Conservation (phyloP, 1,140 invertebrate species). For the Atta cephalotes region DNA sequence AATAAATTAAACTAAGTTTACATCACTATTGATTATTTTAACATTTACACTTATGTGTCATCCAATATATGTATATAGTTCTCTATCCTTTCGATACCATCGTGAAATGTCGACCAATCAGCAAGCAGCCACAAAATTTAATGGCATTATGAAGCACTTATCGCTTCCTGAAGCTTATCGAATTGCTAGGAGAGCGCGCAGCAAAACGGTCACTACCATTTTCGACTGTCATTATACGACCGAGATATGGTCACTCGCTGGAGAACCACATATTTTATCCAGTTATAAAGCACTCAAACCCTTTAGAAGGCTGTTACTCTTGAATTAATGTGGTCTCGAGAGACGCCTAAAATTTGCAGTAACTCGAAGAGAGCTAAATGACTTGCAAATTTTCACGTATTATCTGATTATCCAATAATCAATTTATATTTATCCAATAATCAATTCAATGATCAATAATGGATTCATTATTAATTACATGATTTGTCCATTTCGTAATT, state of each 20-base stretch:
- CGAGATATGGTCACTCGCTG: constrained; percentile 55
- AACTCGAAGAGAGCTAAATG: constrained; percentile 19
- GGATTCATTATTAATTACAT: constrained; percentile 36
- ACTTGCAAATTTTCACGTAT: constrained; percentile 14
- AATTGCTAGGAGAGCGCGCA: constrained; percentile 25
- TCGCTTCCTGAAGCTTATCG: constrained; percentile 48
- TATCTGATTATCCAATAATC: neutral
- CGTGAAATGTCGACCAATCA: constrained; percentile 44
- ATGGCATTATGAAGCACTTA: constrained; percentile 69
- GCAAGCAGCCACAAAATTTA: constrained; percentile 58
- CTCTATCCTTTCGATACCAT: constrained; percentile 19
- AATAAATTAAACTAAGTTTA: neutral
- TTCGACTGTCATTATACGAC: constrained; percentile 44
- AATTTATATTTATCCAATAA: neutral
- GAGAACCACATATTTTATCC: constrained; percentile 65
- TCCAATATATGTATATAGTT: neutral
- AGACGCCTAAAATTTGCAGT: neutral
- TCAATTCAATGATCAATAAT: constrained; percentile 5
- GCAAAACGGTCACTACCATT: constrained; percentile 42
- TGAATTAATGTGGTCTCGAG: constrained; percentile 41
- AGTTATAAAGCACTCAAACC: constrained; percentile 73
- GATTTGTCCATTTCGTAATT: constrained; percentile 16
- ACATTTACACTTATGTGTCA: constrained; percentile 19
- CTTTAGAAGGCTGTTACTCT: constrained; percentile 64
- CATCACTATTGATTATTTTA: neutral